Evolutionary conservation across 2,797 vertebrate genomes (phyloP).

Genomic region (Sitta carolinensis): DNA sequence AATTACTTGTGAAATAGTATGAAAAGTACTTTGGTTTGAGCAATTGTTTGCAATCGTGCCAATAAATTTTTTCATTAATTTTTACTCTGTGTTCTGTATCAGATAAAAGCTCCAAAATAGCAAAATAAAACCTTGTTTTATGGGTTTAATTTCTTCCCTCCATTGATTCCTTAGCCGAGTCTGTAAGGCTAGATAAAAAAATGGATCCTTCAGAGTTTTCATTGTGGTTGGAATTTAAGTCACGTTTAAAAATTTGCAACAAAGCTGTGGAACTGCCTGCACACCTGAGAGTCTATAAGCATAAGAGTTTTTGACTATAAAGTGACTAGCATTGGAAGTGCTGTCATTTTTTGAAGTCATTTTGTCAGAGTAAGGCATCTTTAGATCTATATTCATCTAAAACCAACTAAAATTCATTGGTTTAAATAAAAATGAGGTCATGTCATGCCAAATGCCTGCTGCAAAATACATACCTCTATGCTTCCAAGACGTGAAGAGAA

Average conservation of each 20-base stretch:
- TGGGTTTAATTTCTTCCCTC: neutral
- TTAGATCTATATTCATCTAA: constrained; percentile 9
- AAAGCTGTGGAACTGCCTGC: neutral
- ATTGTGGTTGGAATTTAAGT: neutral
- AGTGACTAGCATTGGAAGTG: neutral
- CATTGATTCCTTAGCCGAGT: neutral
- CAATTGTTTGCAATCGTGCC: neutral
- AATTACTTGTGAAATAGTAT: neutral
- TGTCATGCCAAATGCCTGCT: neutral
- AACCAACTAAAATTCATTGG: neutral
- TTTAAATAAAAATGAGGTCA: neutral
- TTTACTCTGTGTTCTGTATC: neutral
- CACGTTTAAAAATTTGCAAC: neutral
- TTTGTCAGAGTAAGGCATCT: neutral
- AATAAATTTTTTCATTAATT: neutral
- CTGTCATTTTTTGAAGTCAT: neutral
- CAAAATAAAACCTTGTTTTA: neutral
- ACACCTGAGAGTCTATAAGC: neutral
- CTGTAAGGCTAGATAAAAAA: neutral
- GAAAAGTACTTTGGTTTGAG: neutral
- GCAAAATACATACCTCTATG: neutral
- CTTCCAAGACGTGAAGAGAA: neutral
- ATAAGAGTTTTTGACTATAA: neutral
- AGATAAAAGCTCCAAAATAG: neutral
- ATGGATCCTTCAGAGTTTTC: neutral